phyloP scores from a whole-genome alignment of 2,797 vertebrate genomes.

The Ispidina lecontei region DNA sequence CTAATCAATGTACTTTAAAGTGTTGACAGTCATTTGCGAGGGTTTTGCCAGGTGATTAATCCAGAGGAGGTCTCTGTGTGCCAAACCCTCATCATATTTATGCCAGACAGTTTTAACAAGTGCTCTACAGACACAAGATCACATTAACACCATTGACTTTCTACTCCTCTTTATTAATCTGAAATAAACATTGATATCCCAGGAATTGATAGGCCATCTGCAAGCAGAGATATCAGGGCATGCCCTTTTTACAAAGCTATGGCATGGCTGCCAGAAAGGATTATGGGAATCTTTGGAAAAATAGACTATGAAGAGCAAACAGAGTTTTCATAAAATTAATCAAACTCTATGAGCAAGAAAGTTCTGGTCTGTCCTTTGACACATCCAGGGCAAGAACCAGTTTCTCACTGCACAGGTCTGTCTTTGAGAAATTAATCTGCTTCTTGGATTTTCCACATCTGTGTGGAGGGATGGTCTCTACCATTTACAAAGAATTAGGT shows the following conservation, averaged over 20 bases:
- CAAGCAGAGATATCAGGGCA: neutral
- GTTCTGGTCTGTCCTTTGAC: neutral
- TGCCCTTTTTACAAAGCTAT: neutral
- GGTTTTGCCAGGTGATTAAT: neutral
- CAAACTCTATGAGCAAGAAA: neutral
- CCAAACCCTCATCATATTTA: neutral
- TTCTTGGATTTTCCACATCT: neutral
- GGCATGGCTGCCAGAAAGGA: neutral
- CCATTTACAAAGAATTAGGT: neutral
- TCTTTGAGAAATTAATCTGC: neutral
- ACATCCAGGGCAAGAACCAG: neutral
- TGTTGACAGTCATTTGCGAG: neutral
- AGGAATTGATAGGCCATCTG: neutral
- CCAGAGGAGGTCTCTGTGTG: neutral
- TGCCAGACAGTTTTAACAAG: neutral
- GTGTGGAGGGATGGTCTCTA: neutral
- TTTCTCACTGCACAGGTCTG: neutral
- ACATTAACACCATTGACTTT: neutral
- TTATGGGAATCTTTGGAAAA: neutral
- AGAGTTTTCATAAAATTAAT: neutral
- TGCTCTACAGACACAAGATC: neutral
- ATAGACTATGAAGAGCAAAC: neutral
- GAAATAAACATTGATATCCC: neutral
- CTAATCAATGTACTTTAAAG: slow-evolving; percentile 5
- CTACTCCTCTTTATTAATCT: neutral